Evolutionary conservation across 2,797 vertebrate genomes (phyloP), one percentile per base, ranked within the genome.

Genomic region (Mormyrus proboscirostris): DNA sequence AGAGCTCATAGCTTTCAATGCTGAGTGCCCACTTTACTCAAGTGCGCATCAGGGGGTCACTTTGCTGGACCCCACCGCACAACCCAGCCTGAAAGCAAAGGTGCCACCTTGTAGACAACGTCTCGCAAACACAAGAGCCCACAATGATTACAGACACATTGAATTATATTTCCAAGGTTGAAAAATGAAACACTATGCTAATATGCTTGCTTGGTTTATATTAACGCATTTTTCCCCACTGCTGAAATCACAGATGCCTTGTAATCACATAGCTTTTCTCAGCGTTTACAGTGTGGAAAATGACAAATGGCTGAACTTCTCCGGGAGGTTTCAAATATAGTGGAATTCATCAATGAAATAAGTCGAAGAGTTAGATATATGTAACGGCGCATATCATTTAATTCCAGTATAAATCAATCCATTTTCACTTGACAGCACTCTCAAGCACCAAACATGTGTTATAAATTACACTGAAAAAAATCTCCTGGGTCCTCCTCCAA

Each of bases 351-450:
- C 73, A 79, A 41, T 44, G 38, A 44, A 79, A 79, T 79, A 38
- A 79, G 38, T 79, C 38, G 44, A 79, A 19, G 16, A 44, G 38
- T 79, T 79, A 79, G 38, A 79, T 79, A 44, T 44, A 79, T 44
- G 19, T 79, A 79, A 79, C 7, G 38, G 14, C 2, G 73, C 73
- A 79, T 79, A n/a, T 79, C 16, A 44, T 79, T 79, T 79, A 19
- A 79, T 79, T 79, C 73, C 73, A 44, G 73, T 79, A 79, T 79
- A 79, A 79, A 79, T 79, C 73, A 79, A 79, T 79, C 73, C 19
- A 44, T 79, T 79, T 79, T 79, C 44, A 79, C 16, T 79, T n/a
- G 73, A 79, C 73, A n/a, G 73, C 38, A 79, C 73, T 41, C 73
- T 79, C 38, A 19, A 41, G 73, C 73, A 44, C 44, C 73, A 79